Evolutionary conservation across 2,888 invertebrate genomes (phyloP).

Genomic region (Argyresthia goedartella): DNA sequence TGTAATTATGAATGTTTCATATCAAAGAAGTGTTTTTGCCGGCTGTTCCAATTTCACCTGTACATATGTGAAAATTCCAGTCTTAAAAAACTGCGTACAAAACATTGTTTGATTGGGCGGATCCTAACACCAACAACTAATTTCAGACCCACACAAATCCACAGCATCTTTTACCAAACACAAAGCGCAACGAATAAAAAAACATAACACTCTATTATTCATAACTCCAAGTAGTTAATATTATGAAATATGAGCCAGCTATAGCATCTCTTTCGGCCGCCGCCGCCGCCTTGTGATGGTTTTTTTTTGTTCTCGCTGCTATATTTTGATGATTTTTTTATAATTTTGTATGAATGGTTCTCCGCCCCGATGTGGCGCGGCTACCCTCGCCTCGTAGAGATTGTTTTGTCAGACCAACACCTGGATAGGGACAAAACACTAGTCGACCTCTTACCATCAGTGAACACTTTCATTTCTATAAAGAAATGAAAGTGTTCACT

Average conservation of each 20-base stretch:
- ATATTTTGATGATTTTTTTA: slow-evolving; percentile 52
- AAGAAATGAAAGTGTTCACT: no score
- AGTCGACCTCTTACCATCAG: not conserved
- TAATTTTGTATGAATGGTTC: slow-evolving; percentile 51
- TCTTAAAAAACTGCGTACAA: no score
- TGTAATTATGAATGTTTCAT: no score
- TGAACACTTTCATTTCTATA: no score
- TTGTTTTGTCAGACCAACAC: slow-evolving; percentile 69
- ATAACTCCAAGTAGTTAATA: slow-evolving; percentile 59
- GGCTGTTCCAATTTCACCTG: no score
- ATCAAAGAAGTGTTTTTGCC: not conserved
- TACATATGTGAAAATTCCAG: no score
- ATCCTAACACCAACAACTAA: slow-evolving; percentile 8
- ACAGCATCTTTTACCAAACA: not conserved
- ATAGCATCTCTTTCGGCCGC: slow-evolving; percentile 28
- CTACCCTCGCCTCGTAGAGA: slow-evolving; percentile 33
- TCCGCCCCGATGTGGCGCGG: slow-evolving; percentile 51
- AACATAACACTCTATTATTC: slow-evolving; percentile 41
- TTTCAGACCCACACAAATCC: slow-evolving; percentile 24
- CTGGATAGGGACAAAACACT: slow-evolving; percentile 60
- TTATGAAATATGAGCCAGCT: slow-evolving; percentile 59
- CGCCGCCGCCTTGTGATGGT: slow-evolving; percentile 33
- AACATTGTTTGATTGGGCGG: slow-evolving; percentile 6
- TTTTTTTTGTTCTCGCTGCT: slow-evolving; percentile 35
- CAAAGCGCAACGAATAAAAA: slow-evolving; percentile 45